Conservation (phyloP, 2,888 invertebrate genomes). For the Pinctada fucata region DNA sequence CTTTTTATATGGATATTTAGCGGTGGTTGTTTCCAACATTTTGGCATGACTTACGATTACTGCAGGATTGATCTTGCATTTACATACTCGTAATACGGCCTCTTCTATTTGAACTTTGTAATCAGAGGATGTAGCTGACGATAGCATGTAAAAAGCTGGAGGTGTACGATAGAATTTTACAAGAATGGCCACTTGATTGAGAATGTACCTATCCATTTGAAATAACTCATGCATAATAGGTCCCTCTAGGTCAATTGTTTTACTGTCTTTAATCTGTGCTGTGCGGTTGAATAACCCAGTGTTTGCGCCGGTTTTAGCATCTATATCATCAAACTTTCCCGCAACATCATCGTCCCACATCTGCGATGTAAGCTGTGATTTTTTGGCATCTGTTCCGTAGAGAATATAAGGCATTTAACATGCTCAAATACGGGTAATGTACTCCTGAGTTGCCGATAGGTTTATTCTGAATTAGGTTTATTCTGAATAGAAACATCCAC, state of each 20-base stretch:
- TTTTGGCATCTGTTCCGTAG: slow-evolving; percentile 12
- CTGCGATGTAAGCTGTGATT: slow-evolving; percentile 16
- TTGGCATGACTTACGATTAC: too few relatives aligned
- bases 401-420: slow-evolving; percentile 8
- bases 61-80: too few relatives aligned
- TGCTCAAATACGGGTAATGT: slow-evolving; percentile 18
- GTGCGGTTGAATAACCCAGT: slow-evolving; percentile 32
- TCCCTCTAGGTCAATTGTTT: slow-evolving; percentile 39
- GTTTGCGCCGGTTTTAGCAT: slow-evolving; percentile 19
- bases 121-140: background rate
- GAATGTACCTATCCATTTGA: slow-evolving; percentile 22
- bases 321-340: slow-evolving; percentile 17
- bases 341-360: slow-evolving; percentile 11
- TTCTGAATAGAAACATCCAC: slow-evolving; percentile 26
- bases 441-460: background rate
- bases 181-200: slow-evolving; percentile 33
- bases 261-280: slow-evolving; percentile 17
- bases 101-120: too few relatives aligned
- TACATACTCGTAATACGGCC: too few relatives aligned
- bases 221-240: slow-evolving; percentile 28
- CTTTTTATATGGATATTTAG: slow-evolving; percentile 34
- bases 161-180: slow-evolving; percentile 29
- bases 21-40: too few relatives aligned
- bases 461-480: slow-evolving; percentile 22
- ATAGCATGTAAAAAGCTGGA: slow-evolving; percentile 18